phyloP scores from a whole-genome alignment of 2,888 invertebrate species.

The Eucriotettix oculatus region DNA sequence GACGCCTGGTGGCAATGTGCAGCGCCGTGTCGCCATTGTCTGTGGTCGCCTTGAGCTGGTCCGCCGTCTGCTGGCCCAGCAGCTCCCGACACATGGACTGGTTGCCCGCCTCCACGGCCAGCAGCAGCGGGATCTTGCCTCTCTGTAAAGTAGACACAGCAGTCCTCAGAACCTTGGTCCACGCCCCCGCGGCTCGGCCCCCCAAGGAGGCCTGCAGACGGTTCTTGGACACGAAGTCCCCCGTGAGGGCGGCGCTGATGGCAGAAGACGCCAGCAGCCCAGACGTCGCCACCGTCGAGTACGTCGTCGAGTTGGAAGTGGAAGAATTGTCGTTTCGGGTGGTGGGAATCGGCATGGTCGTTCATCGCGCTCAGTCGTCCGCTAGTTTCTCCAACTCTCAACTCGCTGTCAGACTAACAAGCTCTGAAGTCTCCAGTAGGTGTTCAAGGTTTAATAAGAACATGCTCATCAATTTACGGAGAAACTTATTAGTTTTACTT shows the following conservation, averaged over 20 bases:
- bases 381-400: no score
- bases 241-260: constrained; percentile 1
- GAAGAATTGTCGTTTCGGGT: neutral
- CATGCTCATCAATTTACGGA: no score
- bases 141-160: constrained; percentile 41
- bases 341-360: neutral
- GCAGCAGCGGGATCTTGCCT: constrained; percentile 82
- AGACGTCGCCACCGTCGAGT: constrained; percentile 16
- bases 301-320: neutral
- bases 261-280: constrained; percentile 33
- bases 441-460: no score
- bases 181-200: constrained; percentile 12
- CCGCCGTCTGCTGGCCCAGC: constrained; percentile 68
- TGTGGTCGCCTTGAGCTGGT: constrained; percentile 71
- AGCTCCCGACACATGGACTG: constrained; percentile 90
- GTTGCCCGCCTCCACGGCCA: constrained; percentile 90
- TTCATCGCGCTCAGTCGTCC: neutral
- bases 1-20: constrained; percentile 82
- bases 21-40: constrained; percentile 84
- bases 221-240: constrained; percentile 18
- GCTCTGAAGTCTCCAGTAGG: no score
- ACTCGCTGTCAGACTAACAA: no score
- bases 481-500: no score
- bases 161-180: constrained; percentile 11
- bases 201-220: constrained; percentile 18